Evolutionary conservation across 2,113 vertebrate genomes (phyloP).

Genomic region (Gallinago jamesoni): DNA sequence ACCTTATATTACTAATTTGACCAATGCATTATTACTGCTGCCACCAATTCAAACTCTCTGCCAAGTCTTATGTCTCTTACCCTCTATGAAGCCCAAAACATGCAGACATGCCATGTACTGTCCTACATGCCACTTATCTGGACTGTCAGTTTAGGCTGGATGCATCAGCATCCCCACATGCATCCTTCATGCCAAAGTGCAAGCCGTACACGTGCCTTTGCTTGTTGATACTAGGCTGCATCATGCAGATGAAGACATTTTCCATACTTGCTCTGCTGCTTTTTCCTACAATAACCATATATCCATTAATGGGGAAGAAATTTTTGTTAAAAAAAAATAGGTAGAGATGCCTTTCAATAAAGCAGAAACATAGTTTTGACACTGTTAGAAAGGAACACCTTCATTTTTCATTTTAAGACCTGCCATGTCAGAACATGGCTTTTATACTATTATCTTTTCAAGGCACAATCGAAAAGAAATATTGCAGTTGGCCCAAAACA

Average conservation of each 20-base stretch:
- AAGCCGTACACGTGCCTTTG: background rate
- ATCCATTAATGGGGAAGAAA: background rate
- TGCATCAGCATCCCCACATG: background rate
- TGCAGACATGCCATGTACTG: background rate
- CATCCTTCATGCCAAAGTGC: background rate
- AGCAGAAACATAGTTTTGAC: background rate
- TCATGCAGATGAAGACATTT: background rate
- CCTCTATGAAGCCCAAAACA: background rate
- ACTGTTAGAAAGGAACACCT: background rate
- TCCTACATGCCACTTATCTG: background rate
- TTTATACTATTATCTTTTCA: conserved; percentile 1
- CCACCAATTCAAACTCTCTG: background rate
- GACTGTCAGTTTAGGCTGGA: background rate
- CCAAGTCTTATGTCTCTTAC: background rate
- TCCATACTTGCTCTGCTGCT: background rate
- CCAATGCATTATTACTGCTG: background rate
- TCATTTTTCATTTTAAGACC: conserved; percentile 19
- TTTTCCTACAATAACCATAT: background rate
- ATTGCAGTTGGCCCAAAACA: background rate
- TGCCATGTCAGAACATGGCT: background rate
- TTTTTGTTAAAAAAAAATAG: background rate
- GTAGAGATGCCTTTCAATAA: background rate
- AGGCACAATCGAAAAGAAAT: conserved; percentile 15
- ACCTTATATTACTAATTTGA: background rate
- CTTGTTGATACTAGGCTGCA: background rate